Evolutionary conservation across 2,797 vertebrate genomes (phyloP).

Genomic region (Discoglossus pictus): DNA sequence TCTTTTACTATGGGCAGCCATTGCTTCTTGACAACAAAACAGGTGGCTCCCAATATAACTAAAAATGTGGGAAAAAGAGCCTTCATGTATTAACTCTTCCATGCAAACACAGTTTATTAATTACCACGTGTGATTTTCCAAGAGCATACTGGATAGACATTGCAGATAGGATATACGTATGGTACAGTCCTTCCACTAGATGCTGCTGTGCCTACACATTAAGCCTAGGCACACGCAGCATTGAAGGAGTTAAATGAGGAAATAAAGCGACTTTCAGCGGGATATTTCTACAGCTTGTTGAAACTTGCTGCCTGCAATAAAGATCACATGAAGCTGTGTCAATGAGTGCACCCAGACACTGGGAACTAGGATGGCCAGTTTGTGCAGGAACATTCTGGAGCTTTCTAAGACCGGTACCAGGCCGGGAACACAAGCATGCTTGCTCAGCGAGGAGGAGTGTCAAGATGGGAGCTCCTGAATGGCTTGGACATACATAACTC

Average conservation of each 20-base stretch:
- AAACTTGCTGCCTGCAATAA: conserved; percentile 51
- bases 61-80: too few species aligned
- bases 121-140: too few species aligned
- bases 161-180: too few species aligned
- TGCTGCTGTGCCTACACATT: too few species aligned
- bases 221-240: neutral
- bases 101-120: too few species aligned
- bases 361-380: conserved; percentile 60
- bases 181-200: too few species aligned
- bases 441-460: conserved; percentile 2
- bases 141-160: too few species aligned
- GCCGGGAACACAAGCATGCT: conserved; percentile 1
- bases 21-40: too few species aligned
- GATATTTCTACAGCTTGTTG: conserved; percentile 41
- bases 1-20: too few species aligned
- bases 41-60: too few species aligned
- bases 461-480: neutral
- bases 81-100: too few species aligned
- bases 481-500: conserved; percentile 2
- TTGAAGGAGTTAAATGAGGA: conserved; percentile 18
- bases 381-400: conserved; percentile 46
- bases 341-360: conserved; percentile 51
- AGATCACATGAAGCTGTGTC: conserved; percentile 47
- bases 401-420: conserved; percentile 30
- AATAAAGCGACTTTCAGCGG: conserved; percentile 10